These are phyloP conservation scores for Astropecten irregularis DNA, from an alignment of 53 echinoderm and acorn worm species.

Conservation along the genomic window DNA sequence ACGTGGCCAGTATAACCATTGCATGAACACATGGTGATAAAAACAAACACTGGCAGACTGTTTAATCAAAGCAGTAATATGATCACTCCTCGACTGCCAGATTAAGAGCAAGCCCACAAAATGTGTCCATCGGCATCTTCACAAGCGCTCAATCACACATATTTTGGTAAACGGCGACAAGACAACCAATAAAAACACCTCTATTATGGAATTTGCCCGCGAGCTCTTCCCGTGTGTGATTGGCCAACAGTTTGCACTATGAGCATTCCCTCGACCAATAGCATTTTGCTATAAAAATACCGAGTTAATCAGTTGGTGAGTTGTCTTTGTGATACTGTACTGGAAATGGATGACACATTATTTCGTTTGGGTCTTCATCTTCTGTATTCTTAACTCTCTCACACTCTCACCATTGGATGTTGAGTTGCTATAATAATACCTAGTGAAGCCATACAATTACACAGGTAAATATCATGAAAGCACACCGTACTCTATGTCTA, in stretches of 20 bases:
- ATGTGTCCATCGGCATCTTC: constrained; percentile 8
- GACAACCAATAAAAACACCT: constrained; percentile 1
- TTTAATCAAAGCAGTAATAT: constrained; percentile 30
- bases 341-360: too few species aligned
- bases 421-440: too few species aligned
- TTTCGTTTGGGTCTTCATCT: too few species aligned
- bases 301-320: too few species aligned
- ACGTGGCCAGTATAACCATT: too few species aligned
- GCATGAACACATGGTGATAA: neutral
- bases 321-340: too few species aligned
- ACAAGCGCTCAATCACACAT: neutral
- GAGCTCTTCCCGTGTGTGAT: neutral
- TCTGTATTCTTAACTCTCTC: too few species aligned
- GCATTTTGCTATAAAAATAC: too few species aligned
- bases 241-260: constrained; percentile 17
- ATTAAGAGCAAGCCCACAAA: neutral
- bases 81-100: constrained; percentile 26
- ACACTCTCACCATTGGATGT: too few species aligned
- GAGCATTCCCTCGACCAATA: neutral
- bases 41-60: neutral
- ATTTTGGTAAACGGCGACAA: neutral
- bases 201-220: neutral
- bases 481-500: too few species aligned
- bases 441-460: too few species aligned
- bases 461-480: too few species aligned